Evolutionary conservation across 2,113 vertebrate genomes (phyloP), one percentile per base, ranked within the genome.

Genomic region (Myodes glareolus): DNA sequence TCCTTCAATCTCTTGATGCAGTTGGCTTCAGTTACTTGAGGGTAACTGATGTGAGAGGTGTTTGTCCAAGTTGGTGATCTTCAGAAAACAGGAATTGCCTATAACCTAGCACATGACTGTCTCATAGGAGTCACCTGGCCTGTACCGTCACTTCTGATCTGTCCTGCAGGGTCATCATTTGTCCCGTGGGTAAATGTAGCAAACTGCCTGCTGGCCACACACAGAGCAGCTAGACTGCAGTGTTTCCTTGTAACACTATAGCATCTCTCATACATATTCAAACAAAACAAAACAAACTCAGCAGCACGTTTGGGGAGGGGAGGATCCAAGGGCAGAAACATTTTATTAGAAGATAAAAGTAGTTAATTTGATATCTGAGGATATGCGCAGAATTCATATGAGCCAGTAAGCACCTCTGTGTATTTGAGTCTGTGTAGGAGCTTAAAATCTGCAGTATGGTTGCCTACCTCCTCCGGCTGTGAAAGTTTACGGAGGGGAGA

Each of bases 201-300:
- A 19, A 68, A 52, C 19, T 36, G 9, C 42, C 42, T n/a, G 23
- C 36, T 19, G 13, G 31, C 31, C 19, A 10, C 39, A 21, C 25
- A 13, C 31, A 50, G 8, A 33, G 14, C 25, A 70, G 21, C 52
- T 47, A 45, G 61, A 63, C 52, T 58, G 21, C 11, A 76, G 81
- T 55, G 42, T 93, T 94, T 70, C 14, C 23, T 36, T 90, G n/a
- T 72, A 25, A 90, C n/a, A 3, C 52, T n/a, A 25, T 23, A 88
- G 21, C 21, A 36, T 55, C 63, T 91, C 63, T 95, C 63, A 91
- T n/a, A 95, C 92, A 63, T 29, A 29, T 70, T 77, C 90, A 84
- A 10, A 16, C 50, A 77, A 92, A 42, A 73, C 29, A 70, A n/a
- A 73, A 39, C 23, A 65, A 65, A 31, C 29, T 11, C 4, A 67